phyloP scores from a whole-genome alignment of 2,113 vertebrate species.

The Rhinichthys klamathensis region DNA sequence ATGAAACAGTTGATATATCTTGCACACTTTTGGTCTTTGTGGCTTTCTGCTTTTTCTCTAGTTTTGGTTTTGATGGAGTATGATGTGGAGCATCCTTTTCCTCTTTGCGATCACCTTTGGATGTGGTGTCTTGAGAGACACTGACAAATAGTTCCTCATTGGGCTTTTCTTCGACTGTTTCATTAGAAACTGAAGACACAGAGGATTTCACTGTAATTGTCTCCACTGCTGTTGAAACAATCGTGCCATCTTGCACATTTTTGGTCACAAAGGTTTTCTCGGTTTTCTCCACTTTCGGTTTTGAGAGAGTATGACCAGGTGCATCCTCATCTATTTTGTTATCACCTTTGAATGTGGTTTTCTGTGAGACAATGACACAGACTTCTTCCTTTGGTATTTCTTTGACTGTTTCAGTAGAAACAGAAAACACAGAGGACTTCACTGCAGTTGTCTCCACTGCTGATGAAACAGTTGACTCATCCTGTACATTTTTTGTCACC shows the following conservation, averaged over 20 bases:
- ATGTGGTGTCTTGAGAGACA: slow-evolving; percentile 18
- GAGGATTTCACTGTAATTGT: slow-evolving; percentile 28
- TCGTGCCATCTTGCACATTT: slow-evolving; percentile 27
- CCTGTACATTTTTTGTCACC: slow-evolving; percentile 23
- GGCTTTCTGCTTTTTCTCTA: background rate
- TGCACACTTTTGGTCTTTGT: slow-evolving; percentile 6
- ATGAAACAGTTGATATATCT: slow-evolving; percentile 23
- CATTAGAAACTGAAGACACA: background rate
- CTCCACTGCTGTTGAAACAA: slow-evolving; percentile 46
- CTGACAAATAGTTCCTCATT: slow-evolving; percentile 39
- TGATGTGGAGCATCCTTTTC: background rate
- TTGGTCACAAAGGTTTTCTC: slow-evolving; percentile 29
- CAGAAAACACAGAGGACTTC: slow-evolving; percentile 50
- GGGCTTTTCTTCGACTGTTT: background rate
- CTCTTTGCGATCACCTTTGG: background rate
- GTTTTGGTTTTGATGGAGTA: background rate
- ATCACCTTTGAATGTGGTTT: background rate
- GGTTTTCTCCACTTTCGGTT: background rate
- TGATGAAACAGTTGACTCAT: slow-evolving; percentile 24
- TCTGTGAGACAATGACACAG: background rate
- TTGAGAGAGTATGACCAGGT: background rate
- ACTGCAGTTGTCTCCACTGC: slow-evolving; percentile 57
- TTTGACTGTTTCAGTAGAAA: slow-evolving; percentile 51
- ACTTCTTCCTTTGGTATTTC: slow-evolving; percentile 24
- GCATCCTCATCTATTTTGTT: background rate